Percentiles rank a stretch among this genome's conserved stretches.
phyloP scores from a whole-genome alignment of 1,140 invertebrate species.

The Drosophila bipectinata region DNA sequence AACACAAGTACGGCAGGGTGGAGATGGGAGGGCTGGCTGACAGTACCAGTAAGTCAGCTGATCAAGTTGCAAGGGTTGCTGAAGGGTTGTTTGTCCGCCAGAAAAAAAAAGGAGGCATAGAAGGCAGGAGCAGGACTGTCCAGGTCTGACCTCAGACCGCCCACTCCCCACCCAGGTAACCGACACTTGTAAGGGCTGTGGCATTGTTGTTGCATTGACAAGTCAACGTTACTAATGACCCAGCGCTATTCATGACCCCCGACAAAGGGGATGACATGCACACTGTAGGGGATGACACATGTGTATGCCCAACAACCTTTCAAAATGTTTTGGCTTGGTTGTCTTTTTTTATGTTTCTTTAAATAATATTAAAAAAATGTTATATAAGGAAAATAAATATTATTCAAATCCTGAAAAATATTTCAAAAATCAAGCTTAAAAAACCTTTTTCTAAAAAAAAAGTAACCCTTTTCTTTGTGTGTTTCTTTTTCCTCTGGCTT shows the following conservation, averaged over 20 bases:
- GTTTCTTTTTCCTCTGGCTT: slow-evolving; percentile 61
- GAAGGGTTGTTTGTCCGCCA: slow-evolving; percentile 45
- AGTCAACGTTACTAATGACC: slow-evolving; percentile 75
- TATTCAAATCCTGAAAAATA: not conserved
- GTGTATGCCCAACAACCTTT: slow-evolving; percentile 10
- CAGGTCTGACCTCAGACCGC: slow-evolving; percentile 4
- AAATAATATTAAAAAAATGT: no score
- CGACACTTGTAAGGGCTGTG: slow-evolving; percentile 44
- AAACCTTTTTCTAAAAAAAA: not conserved
- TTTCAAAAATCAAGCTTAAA: not conserved
- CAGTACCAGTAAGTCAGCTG: slow-evolving; percentile 67
- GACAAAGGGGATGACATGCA: slow-evolving; percentile 52
- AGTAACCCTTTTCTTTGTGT: not conserved
- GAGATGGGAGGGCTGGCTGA: slow-evolving; percentile 43
- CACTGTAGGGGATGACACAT: slow-evolving; percentile 17
- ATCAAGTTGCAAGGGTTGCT: slow-evolving; percentile 74
- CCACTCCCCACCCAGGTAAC: slow-evolving; percentile 23
- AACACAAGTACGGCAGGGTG: slow-evolving; percentile 27
- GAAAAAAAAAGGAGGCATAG: slow-evolving; percentile 11
- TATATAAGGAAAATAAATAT: no score
- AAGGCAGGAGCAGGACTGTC: slow-evolving; percentile 21
- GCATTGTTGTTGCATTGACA: slow-evolving; percentile 54
- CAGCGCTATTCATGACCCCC: slow-evolving; percentile 61
- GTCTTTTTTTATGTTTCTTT: no score
- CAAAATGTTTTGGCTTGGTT: not conserved